Conservation (phyloP, 2,888 invertebrate species). For the Andrena minutula region DNA sequence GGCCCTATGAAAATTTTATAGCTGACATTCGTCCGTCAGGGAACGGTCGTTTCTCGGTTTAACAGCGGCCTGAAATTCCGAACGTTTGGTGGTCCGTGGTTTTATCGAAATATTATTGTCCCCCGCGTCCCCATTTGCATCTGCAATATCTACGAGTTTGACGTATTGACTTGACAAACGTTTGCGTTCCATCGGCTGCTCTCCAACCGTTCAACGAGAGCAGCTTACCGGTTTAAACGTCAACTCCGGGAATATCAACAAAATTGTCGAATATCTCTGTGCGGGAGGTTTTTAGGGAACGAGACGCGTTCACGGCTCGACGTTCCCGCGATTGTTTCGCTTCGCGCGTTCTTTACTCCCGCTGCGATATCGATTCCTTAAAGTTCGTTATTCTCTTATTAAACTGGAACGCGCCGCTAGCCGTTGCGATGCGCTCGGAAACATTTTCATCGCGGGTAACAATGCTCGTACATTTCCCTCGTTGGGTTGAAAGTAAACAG, state of each 20-base stretch:
- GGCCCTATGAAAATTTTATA: constrained; percentile 1
- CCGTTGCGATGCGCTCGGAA: too few species aligned
- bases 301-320: background rate
- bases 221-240: constrained; percentile 19
- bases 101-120: constrained; percentile 19
- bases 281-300: background rate
- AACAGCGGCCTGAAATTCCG: constrained; percentile 5
- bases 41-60: constrained; percentile 12
- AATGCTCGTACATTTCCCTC: too few species aligned
- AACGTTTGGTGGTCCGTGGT: constrained; percentile 2
- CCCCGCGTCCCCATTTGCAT: background rate
- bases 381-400: too few species aligned
- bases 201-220: constrained; percentile 9
- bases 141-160: constrained; percentile 16
- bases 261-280: background rate
- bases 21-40: constrained; percentile 2
- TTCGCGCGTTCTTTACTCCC: background rate
- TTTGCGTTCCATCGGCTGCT: constrained; percentile 20
- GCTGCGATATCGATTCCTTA: background rate
- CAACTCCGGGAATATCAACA: background rate
- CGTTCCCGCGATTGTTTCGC: background rate
- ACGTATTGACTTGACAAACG: constrained; percentile 22
- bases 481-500: too few species aligned
- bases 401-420: too few species aligned
- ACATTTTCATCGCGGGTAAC: too few species aligned